phyloP scores from a whole-genome alignment of 2,113 vertebrate species.

The Pitta sordida region DNA sequence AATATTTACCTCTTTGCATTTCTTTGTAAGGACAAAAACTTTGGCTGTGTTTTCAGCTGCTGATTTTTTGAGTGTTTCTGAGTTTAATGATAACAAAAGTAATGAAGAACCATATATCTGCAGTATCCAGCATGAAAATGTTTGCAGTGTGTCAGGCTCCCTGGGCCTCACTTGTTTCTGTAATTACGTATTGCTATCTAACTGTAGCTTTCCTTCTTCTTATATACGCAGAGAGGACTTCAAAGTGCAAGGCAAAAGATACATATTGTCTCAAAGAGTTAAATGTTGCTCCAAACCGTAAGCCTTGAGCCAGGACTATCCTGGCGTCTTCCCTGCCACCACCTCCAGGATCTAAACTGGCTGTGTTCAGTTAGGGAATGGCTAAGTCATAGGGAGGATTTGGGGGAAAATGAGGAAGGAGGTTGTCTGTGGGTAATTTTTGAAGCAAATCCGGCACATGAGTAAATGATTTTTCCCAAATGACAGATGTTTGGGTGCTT shows the following conservation, averaged over 20 bases:
- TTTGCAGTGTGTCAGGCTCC: not conserved
- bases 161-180: not conserved
- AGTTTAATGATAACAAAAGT: not conserved
- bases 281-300: not conserved
- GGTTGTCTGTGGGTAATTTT: not conserved
- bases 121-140: not conserved
- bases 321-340: not conserved
- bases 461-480: not conserved
- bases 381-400: not conserved
- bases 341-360: not conserved
- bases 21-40: not conserved
- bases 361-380: not conserved
- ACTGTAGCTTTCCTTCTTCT: not conserved
- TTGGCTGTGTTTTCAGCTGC: not conserved
- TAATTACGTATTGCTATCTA: not conserved
- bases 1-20: not conserved
- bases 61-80: not conserved
- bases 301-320: not conserved
- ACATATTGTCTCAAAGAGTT: not conserved
- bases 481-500: not conserved
- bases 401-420: not conserved
- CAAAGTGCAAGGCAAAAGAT: not conserved
- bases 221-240: not conserved
- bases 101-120: not conserved
- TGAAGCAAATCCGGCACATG: not conserved